These are phyloP conservation scores for Aplysia californica DNA, from an alignment of 1,140 invertebrate species.

Conservation along the genomic window DNA sequence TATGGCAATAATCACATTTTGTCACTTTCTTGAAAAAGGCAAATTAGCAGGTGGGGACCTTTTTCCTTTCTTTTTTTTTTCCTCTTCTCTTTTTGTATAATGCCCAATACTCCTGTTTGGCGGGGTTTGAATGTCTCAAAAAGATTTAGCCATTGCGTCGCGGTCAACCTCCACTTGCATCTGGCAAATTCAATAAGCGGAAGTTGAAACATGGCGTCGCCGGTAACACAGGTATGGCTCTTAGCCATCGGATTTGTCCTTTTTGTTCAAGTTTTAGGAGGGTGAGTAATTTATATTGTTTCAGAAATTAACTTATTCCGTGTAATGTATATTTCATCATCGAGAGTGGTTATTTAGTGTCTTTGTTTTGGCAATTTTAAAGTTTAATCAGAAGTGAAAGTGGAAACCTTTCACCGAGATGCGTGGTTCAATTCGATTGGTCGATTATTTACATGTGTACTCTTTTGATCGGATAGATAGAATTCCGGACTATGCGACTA, in stretches of 20 bases:
- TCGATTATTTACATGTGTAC: not conserved
- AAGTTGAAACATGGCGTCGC: conserved; percentile 57
- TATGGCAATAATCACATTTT: too few species aligned
- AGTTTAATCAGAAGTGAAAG: not conserved
- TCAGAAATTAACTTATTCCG: conserved; percentile 1
- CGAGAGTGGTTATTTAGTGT: conserved; percentile 10
- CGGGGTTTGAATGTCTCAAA: too few species aligned
- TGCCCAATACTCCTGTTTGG: too few species aligned
- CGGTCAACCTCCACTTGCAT: not conserved
- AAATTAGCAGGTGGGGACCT: too few species aligned
- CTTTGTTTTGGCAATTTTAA: not conserved
- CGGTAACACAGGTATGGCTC: conserved; percentile 35
- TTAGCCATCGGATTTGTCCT: conserved; percentile 41
- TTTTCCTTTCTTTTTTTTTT: too few species aligned
- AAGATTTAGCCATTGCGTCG: too few species aligned
- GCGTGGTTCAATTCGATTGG: not conserved
- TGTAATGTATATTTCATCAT: not conserved
- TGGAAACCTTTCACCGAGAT: not conserved
- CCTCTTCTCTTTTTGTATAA: too few species aligned
- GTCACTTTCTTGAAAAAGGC: too few species aligned
- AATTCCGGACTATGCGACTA: too few species aligned
- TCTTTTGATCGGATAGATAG: too few species aligned
- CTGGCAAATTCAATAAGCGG: too few species aligned
- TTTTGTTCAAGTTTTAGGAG: conserved; percentile 51
- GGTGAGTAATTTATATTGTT: conserved; percentile 42